These are phyloP conservation scores for Achatina immaculata DNA, from an alignment of 1,140 invertebrate genomes.

Conservation along the genomic window DNA sequence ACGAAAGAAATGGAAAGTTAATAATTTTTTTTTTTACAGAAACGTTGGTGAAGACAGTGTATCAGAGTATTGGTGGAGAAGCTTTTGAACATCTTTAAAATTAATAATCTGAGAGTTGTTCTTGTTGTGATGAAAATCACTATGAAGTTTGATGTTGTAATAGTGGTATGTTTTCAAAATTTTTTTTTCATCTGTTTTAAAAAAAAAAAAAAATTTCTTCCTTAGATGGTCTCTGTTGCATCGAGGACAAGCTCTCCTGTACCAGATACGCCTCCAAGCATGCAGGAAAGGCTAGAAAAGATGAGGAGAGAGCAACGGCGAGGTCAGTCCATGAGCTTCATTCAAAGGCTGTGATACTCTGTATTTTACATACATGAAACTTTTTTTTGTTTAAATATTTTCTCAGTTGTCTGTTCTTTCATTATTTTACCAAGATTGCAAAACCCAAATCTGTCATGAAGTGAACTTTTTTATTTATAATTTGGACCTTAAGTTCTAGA, in stretches of 20 bases:
- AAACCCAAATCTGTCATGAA: not conserved
- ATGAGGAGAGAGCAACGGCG: constrained; percentile 36
- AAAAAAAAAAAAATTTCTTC: not conserved
- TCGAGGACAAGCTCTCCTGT: not conserved
- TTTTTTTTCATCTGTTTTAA: not conserved
- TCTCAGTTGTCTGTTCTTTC: not conserved
- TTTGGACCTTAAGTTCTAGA: not conserved
- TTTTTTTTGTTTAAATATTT: not conserved
- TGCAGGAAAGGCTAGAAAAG: constrained; percentile 31
- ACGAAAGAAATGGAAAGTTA: not conserved
- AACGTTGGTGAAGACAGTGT: no score
- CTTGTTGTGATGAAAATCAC: no score
- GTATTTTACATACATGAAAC: not conserved
- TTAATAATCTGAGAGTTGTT: no score
- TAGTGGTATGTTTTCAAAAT: not conserved
- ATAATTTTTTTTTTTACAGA: no score
- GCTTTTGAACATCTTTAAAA: no score
- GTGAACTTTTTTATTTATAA: not conserved
- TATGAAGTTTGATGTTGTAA: not conserved
- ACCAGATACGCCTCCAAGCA: constrained; percentile 31
- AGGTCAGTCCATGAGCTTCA: not conserved
- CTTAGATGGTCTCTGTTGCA: not conserved
- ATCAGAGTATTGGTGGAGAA: no score
- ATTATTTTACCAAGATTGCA: not conserved
- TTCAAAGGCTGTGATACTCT: not conserved